phyloP scores from a whole-genome alignment of 2,888 invertebrate genomes.

The Philereme transversata region DNA sequence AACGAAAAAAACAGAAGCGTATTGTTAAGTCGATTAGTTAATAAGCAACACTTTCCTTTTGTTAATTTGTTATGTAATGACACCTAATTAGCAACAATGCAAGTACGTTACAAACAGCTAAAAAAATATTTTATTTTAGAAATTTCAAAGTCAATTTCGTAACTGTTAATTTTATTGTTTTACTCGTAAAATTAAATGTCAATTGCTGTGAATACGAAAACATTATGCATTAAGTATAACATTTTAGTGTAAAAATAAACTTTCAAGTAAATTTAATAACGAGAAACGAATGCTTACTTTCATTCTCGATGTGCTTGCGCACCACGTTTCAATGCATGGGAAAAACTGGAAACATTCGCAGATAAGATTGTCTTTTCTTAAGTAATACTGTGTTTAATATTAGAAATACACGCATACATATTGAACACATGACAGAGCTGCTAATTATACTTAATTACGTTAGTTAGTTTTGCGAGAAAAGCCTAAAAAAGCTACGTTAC shows the following conservation, averaged over 20 bases:
- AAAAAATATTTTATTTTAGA: neutral
- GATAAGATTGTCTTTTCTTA: constrained; percentile 44
- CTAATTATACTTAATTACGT: too few relatives aligned
- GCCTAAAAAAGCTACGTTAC: too few relatives aligned
- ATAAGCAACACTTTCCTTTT: constrained; percentile 36
- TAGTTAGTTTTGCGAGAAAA: too few relatives aligned
- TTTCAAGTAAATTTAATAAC: constrained; percentile 25
- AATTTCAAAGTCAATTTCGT: neutral
- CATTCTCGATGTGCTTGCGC: constrained; percentile 48
- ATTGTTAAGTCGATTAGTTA: constrained; percentile 37
- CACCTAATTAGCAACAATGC: constrained; percentile 27
- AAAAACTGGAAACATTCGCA: constrained; percentile 44
- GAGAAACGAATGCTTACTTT: constrained; percentile 51
- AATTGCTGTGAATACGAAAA: neutral
- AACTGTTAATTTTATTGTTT: neutral
- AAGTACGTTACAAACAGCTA: neutral
- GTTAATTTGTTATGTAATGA: constrained; percentile 32
- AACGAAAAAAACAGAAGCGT: constrained; percentile 26
- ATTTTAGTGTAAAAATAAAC: constrained; percentile 17
- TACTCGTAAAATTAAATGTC: constrained; percentile 7
- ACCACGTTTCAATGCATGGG: constrained; percentile 49
- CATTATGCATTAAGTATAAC: neutral
- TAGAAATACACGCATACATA: constrained; percentile 13
- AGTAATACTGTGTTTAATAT: constrained; percentile 42
- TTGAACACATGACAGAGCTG: neutral